Percentiles rank a stretch among this genome's conserved stretches.
These are phyloP conservation scores for Pogonomyrmex barbatus DNA, from an alignment of 1,140 invertebrate species.

Conservation along the genomic window DNA sequence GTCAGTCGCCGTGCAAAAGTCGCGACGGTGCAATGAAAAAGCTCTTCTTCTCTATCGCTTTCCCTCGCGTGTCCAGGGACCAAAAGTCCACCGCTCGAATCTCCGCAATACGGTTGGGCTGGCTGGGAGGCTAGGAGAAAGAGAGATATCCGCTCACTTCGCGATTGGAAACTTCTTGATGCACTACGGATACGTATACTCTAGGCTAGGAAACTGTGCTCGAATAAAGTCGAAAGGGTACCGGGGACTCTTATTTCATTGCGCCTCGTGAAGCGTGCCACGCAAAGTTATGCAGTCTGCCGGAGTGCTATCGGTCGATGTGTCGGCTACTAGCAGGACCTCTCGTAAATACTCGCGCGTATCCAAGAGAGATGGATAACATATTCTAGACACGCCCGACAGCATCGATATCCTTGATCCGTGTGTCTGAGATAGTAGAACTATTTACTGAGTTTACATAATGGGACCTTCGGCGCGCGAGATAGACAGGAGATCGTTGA, in stretches of 20 bases:
- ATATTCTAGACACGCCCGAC: slow-evolving; percentile 62
- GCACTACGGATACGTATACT: slow-evolving; percentile 61
- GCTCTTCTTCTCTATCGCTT: slow-evolving; percentile 49
- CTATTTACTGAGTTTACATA: slow-evolving; percentile 64
- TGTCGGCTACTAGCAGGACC: slow-evolving; percentile 50
- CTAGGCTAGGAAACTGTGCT: slow-evolving; percentile 33
- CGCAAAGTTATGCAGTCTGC: slow-evolving; percentile 65
- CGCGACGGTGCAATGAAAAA: slow-evolving; percentile 49
- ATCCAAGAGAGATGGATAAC: slow-evolving; percentile 29
- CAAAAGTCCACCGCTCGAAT: slow-evolving; percentile 41
- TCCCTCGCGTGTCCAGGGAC: slow-evolving; percentile 48
- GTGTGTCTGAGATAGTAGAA: slow-evolving; percentile 53
- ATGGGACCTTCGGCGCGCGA: slow-evolving; percentile 29
- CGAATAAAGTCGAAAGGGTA: slow-evolving; percentile 68
- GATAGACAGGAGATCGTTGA: slow-evolving; percentile 29
- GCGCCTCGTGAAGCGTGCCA: slow-evolving; percentile 58
- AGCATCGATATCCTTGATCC: slow-evolving; percentile 56
- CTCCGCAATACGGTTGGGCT: slow-evolving; percentile 23
- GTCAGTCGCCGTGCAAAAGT: slow-evolving; percentile 36
- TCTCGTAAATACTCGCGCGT: slow-evolving; percentile 63
- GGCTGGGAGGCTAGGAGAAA: not conserved
- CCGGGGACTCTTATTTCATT: slow-evolving; percentile 65
- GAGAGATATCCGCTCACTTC: slow-evolving; percentile 54
- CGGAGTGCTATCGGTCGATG: slow-evolving; percentile 65
- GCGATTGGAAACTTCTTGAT: slow-evolving; percentile 63